These are phyloP conservation scores for Odontothrips loti DNA, from an alignment of 2,888 invertebrate genomes.

Conservation along the genomic window DNA sequence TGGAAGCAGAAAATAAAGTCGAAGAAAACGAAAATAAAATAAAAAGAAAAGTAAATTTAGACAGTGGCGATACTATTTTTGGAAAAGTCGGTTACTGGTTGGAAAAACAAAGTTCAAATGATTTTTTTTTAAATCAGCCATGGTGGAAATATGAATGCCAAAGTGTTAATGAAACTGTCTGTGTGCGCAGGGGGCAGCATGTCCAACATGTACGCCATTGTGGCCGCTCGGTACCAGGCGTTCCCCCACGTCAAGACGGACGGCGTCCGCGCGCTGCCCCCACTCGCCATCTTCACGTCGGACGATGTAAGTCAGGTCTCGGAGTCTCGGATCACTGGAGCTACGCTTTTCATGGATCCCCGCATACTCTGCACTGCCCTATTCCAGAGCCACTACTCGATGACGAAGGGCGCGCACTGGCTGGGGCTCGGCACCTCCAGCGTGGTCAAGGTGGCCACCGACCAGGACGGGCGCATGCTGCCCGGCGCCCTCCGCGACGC, in stretches of 20 bases:
- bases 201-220: conserved; percentile 72
- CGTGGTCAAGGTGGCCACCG: conserved; percentile 60
- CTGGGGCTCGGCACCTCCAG: conserved; percentile 79
- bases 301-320: conserved; percentile 60
- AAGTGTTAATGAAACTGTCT: too few relatives aligned
- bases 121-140: neutral
- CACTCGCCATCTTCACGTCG: conserved; percentile 68
- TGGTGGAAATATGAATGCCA: too few relatives aligned
- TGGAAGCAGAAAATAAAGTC: too few relatives aligned
- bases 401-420: conserved; percentile 75
- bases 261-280: conserved; percentile 59
- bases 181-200: conserved; percentile 62
- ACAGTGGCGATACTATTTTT: too few relatives aligned
- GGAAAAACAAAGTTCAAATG: too few relatives aligned
- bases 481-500: conserved; percentile 56
- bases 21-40: too few relatives aligned
- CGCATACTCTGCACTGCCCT: neutral
- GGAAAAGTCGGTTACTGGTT: too few relatives aligned
- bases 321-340: too few relatives aligned
- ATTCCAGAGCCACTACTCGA: conserved; percentile 71
- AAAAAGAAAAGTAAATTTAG: too few relatives aligned
- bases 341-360: too few relatives aligned
- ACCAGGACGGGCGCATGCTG: conserved; percentile 64
- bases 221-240: conserved; percentile 63
- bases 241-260: conserved; percentile 66